Conservation (phyloP, 2,888 invertebrate genomes). For the Sarcophaga carnaria region DNA sequence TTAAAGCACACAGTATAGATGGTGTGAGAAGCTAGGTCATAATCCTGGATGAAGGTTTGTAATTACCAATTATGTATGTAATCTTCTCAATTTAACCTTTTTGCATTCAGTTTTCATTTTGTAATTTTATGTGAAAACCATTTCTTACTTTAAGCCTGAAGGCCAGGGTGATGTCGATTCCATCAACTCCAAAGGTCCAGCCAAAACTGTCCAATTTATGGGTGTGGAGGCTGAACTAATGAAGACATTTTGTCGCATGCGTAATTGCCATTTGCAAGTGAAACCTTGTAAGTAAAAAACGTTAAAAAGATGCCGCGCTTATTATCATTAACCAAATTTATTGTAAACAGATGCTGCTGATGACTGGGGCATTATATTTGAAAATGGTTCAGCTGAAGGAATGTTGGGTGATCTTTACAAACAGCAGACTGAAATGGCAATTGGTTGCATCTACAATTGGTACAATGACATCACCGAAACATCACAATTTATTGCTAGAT, state of each 20-base stretch:
- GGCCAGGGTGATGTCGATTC: slow-evolving; percentile 77
- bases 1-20: too few species aligned
- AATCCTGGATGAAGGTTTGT: too few species aligned
- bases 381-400: slow-evolving; percentile 78
- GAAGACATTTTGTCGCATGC: slow-evolving; percentile 76
- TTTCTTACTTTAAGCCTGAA: slow-evolving; percentile 72
- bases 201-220: slow-evolving; percentile 74
- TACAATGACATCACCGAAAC: slow-evolving; percentile 79
- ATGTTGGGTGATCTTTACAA: slow-evolving; percentile 79
- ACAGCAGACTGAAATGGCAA: slow-evolving; percentile 78
- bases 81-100: too few species aligned
- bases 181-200: slow-evolving; percentile 72
- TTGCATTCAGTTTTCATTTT: not conserved
- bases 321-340: not conserved
- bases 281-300: slow-evolving; percentile 76
- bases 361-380: slow-evolving; percentile 79
- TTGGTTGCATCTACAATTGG: slow-evolving; percentile 81
- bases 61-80: too few species aligned
- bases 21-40: too few species aligned
- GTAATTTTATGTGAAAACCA: not conserved
- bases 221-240: slow-evolving; percentile 79
- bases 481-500: slow-evolving; percentile 78
- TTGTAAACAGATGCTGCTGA: slow-evolving; percentile 76
- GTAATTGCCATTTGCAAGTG: slow-evolving; percentile 78
- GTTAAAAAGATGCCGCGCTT: not conserved